Percentiles rank a stretch among this genome's conserved stretches.
Conservation (phyloP, 2,113 vertebrate genomes). For the Oophaga pumilio region DNA sequence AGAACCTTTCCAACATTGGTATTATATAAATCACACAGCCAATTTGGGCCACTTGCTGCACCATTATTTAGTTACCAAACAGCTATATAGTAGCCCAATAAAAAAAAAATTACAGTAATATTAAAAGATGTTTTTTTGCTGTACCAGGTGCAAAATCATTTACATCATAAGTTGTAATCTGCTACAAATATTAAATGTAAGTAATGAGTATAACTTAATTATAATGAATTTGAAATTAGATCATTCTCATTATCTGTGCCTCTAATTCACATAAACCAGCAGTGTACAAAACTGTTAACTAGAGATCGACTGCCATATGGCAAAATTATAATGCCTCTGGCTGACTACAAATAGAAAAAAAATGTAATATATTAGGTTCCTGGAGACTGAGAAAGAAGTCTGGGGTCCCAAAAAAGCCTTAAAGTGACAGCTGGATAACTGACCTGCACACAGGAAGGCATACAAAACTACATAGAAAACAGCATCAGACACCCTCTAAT, state of each 20-base stretch:
- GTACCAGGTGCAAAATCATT: not conserved
- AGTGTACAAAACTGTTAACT: not conserved
- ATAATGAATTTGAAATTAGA: constrained; percentile 4
- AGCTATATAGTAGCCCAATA: not conserved
- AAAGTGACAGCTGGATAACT: not conserved
- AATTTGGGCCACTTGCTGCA: not conserved
- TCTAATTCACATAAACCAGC: constrained; percentile 4
- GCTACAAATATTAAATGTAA: not conserved
- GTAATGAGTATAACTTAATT: not conserved
- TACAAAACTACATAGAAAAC: not conserved
- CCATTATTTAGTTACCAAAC: not conserved
- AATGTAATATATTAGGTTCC: not conserved
- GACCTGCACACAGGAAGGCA: not conserved
- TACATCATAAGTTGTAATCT: not conserved
- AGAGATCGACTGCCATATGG: not conserved
- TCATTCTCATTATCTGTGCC: constrained; percentile 1
- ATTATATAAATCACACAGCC: not conserved
- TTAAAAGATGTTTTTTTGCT: not conserved
- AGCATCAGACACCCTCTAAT: not conserved
- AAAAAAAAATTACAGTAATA: not conserved
- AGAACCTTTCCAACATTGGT: not conserved
- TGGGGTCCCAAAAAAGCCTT: not conserved
- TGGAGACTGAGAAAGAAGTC: not conserved
- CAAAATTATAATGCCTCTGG: not conserved
- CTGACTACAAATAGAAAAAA: not conserved